These are phyloP conservation scores for Gnathonemus echidnorhynchus DNA, from an alignment of 2,113 vertebrate genomes.

Conservation along the genomic window DNA sequence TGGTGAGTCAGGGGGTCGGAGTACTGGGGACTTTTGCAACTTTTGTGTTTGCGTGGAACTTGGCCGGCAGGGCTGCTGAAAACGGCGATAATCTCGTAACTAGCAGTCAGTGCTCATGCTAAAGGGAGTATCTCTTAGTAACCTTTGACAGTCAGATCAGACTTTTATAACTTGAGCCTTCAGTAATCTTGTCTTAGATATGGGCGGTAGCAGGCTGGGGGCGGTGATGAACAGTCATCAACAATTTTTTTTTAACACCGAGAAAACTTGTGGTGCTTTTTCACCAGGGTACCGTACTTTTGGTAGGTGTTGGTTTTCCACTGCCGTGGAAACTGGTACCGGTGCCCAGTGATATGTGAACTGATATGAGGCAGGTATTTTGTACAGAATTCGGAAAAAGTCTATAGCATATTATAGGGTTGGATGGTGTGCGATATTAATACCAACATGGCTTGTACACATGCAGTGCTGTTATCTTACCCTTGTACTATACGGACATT, in stretches of 20 bases:
- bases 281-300: background rate
- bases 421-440: no score
- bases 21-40: background rate
- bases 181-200: background rate
- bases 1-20: slow-evolving; percentile 59
- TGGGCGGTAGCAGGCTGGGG: background rate
- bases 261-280: background rate
- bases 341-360: no score
- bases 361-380: no score
- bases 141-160: background rate
- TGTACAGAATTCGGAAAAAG: no score
- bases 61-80: background rate
- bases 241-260: background rate
- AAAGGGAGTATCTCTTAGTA: background rate
- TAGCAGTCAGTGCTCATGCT: background rate
- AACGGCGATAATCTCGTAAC: background rate
- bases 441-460: no score
- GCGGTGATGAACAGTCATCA: background rate
- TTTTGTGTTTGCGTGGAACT: background rate
- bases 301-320: background rate
- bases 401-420: no score
- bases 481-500: no score
- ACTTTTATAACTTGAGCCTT: background rate
- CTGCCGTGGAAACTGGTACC: background rate
- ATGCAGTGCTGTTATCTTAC: no score